These are phyloP conservation scores for Helicoverpa assulta DNA, from an alignment of 2,888 invertebrate genomes.

Conservation along the genomic window DNA sequence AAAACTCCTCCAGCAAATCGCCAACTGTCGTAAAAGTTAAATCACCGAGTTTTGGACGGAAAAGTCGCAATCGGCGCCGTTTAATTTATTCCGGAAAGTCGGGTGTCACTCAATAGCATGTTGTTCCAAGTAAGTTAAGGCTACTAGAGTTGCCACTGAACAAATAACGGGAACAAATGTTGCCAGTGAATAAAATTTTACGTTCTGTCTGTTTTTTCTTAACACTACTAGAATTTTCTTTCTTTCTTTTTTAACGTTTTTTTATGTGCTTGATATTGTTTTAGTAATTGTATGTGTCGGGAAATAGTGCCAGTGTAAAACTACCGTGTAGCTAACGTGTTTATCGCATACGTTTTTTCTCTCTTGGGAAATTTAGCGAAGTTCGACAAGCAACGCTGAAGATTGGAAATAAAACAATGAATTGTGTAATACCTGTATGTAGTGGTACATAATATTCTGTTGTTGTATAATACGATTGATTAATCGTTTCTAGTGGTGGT, in stretches of 20 bases:
- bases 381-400: conserved; percentile 24
- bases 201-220: conserved; percentile 21
- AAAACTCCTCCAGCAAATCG: conserved; percentile 42
- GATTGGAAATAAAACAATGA: conserved; percentile 17
- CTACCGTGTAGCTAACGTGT: conserved; percentile 16
- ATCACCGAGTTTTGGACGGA: conserved; percentile 45
- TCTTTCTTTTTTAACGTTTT: conserved; percentile 29
- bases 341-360: conserved; percentile 17
- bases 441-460: background rate
- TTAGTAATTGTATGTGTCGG: conserved; percentile 24
- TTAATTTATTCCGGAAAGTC: conserved; percentile 63
- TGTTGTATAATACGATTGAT: background rate
- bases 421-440: conserved; percentile 28
- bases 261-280: conserved; percentile 33
- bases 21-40: conserved; percentile 55
- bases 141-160: conserved; percentile 48
- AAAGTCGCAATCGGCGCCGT: conserved; percentile 51
- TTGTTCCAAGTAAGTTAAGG: conserved; percentile 44
- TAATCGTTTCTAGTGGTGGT: background rate
- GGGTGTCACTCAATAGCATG: conserved; percentile 60
- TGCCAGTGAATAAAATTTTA: conserved; percentile 47
- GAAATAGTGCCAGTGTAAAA: conserved; percentile 19
- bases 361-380: conserved; percentile 46
- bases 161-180: conserved; percentile 44
- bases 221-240: conserved; percentile 14